Conservation (phyloP, 1,140 invertebrate species). For the Drosophila subpulchrella region DNA sequence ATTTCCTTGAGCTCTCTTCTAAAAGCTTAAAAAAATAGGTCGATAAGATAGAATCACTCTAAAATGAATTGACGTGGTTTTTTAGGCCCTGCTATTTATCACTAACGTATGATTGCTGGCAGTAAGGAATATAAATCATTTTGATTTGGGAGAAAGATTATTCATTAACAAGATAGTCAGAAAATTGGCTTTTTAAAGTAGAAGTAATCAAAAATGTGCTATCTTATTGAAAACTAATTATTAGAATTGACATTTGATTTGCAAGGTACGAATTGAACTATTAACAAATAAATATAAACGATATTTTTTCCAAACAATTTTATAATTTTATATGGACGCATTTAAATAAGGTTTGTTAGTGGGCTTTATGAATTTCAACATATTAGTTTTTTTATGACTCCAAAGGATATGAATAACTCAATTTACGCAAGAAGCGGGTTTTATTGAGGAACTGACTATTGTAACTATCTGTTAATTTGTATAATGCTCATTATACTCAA, state of each 20-base stretch:
- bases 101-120: conserved; percentile 5
- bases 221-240: neutral
- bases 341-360: too few species aligned
- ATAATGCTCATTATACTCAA: too few species aligned
- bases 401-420: neutral
- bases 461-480: too few species aligned
- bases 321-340: too few species aligned
- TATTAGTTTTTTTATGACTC: neutral
- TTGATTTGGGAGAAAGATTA: conserved; percentile 30
- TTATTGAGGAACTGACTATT: neutral
- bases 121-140: conserved; percentile 6
- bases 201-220: neutral
- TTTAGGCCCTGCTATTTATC: conserved; percentile 9
- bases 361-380: too few species aligned
- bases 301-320: too few species aligned
- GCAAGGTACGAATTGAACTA: too few species aligned
- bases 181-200: neutral
- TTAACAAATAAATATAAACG: too few species aligned
- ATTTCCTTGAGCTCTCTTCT: conserved; percentile 4
- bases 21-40: conserved; percentile 6
- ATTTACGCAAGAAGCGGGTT: neutral
- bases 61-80: conserved; percentile 3
- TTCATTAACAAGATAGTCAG: conserved; percentile 5
- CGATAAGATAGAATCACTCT: conserved; percentile 41
- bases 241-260: too few species aligned